Percentiles rank a stretch among this genome's conserved stretches.
phyloP scores from a whole-genome alignment of 1,140 invertebrate species.

The Telenomus remus region DNA sequence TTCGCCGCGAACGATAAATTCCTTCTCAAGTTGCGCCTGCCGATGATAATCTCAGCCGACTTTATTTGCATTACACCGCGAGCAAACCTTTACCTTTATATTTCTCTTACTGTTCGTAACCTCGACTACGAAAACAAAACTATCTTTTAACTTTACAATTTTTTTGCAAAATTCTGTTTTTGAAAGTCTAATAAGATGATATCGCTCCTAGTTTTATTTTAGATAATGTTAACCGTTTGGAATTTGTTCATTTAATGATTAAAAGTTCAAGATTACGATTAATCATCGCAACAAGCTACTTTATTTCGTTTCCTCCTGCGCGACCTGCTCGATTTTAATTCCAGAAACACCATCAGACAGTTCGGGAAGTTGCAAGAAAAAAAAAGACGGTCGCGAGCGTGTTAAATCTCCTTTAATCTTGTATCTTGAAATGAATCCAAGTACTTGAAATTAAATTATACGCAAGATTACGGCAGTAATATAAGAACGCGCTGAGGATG shows the following conservation, averaged over 20 bases:
- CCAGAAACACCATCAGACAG: slow-evolving; percentile 7
- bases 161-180: no score
- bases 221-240: slow-evolving; percentile 16
- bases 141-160: no score
- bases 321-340: slow-evolving; percentile 21
- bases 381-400: slow-evolving; percentile 42
- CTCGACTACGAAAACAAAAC: no score
- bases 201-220: slow-evolving; percentile 43
- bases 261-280: slow-evolving; percentile 19
- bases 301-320: slow-evolving; percentile 3
- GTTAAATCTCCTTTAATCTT: slow-evolving; percentile 58
- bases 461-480: slow-evolving; percentile 52
- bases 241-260: no score
- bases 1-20: slow-evolving; percentile 27
- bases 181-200: no score
- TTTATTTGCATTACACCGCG: slow-evolving; percentile 48
- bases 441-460: slow-evolving; percentile 57
- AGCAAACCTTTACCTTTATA: slow-evolving; percentile 9
- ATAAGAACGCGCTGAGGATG: slow-evolving; percentile 57
- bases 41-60: slow-evolving; percentile 48
- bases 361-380: slow-evolving; percentile 35
- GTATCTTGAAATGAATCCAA: slow-evolving; percentile 52
- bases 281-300: slow-evolving; percentile 11
- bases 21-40: slow-evolving; percentile 34
- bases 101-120: no score